A percentile compares a stretch with the other conserved stretches of the same genome.
These are phyloP conservation scores for Nematostella vectensis DNA, from an alignment of 92 coral and sea anemone genomes.

Conservation along the genomic window DNA sequence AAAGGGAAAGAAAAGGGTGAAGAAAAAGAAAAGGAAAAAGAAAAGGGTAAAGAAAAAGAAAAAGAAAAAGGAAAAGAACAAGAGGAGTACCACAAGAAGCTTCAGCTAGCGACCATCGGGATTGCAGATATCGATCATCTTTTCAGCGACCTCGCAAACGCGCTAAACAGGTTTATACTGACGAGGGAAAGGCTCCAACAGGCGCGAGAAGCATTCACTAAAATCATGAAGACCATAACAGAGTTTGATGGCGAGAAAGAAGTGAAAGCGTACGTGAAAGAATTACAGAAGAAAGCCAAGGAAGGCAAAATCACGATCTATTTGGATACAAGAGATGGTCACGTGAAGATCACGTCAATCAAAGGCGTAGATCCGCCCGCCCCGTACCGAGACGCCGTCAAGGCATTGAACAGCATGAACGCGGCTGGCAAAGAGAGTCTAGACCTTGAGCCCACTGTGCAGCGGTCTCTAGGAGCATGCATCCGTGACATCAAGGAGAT, in stretches of 20 bases:
- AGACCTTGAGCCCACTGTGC: constrained; percentile 60
- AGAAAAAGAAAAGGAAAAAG: constrained; percentile 9
- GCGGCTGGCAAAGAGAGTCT: constrained; percentile 33
- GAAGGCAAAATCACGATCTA: constrained; percentile 66
- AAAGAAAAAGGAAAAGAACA: constrained; percentile 29
- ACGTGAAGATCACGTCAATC: constrained; percentile 45
- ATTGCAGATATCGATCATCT: constrained; percentile 55
- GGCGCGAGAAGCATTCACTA: constrained; percentile 63
- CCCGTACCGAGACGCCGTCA: constrained; percentile 67
- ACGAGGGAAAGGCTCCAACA: constrained; percentile 59
- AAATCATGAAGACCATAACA: constrained; percentile 31
- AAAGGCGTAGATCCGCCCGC: constrained; percentile 68
- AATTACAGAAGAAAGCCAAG: constrained; percentile 61
- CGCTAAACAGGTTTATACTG: constrained; percentile 48
- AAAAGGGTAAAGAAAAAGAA: constrained; percentile 5
- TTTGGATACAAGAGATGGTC: constrained; percentile 43
- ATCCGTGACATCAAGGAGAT: constrained; percentile 42
- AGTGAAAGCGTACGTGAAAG: constrained; percentile 53
- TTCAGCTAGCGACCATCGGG: constrained; percentile 49
- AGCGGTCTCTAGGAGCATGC: constrained; percentile 45
- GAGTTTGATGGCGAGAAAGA: constrained; percentile 55
- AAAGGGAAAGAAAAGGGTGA: constrained; percentile 5
- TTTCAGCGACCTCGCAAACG: constrained; percentile 44
- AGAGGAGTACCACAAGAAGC: constrained; percentile 49
- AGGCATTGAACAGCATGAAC: constrained; percentile 50